Base-by-base conservation (phyloP, 2,888 invertebrate species). In the Sarcophaga rosellei region DNA sequence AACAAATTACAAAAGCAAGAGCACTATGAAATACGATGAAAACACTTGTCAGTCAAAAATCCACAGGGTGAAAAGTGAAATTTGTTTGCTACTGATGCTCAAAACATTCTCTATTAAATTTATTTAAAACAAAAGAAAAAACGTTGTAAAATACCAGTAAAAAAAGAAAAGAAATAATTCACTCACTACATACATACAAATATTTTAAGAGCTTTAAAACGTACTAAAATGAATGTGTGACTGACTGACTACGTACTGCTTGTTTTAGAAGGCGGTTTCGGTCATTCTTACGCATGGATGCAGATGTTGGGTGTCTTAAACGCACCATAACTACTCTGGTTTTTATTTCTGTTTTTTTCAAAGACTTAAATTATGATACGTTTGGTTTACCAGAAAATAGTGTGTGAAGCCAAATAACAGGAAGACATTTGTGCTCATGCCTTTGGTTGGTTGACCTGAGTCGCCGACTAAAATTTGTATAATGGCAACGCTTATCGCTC, bases 231-330 rank as follows among this genome's bases (percentile, higher is more conserved):
- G n/a, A 15, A 44, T 10, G 25, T 15, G 10, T n/a, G 8, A 5
- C 47, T 4, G 3, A 4, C 10, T 66, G 17, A 20, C 17, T 73
- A 63, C 21, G 11, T 20, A 12, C 15, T 4, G 53, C 17, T 17
- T 73, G 21, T 47, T 76, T 69, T 72, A 61, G 89, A 88, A 91
- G 91, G 91, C 90, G 90, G 90, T 90, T 91, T 88, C 88, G 91
- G 88, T 89, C 89, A 88, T 88, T 91, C 90, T 88, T 91, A 91
- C 90, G 91, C 90, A 89, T 90, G 89, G 91, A 85, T 91, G 90
- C 63, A 70, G 59, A 66, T 74, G 53, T 53, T 53, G 45, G 45
- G 53, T 77, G 65, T 80, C 59, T 87, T 77, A 68, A 74, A 20
- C 74, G 57, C 25, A 82, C 23, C 25, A 57, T 15, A 53, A 53